These are phyloP conservation scores for Neofelis nebulosa DNA, from an alignment of 2,113 vertebrate species.

Conservation along the genomic window DNA sequence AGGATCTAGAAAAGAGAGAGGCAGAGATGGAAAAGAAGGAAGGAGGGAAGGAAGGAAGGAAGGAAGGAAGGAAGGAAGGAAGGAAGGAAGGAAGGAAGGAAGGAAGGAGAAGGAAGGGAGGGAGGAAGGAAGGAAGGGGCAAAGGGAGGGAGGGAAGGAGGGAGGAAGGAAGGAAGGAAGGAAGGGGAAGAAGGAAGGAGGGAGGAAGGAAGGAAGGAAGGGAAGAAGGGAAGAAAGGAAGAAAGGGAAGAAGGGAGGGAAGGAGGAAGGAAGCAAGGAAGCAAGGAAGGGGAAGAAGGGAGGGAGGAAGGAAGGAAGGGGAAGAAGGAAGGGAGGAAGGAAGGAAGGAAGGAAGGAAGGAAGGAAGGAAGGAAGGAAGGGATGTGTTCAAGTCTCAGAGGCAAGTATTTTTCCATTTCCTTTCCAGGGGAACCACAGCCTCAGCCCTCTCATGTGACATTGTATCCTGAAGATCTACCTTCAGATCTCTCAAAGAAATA, in stretches of 20 bases:
- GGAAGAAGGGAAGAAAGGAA: no score
- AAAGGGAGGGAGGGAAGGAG: no score
- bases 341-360: no score
- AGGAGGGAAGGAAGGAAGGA: background rate
- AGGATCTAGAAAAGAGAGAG: background rate
- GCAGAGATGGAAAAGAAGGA: background rate
- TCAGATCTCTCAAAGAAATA: background rate
- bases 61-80: rapidly evolving
- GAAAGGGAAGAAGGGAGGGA: rapidly evolving
- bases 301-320: rapidly evolving
- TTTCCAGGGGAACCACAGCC: background rate
- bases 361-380: rapidly evolving
- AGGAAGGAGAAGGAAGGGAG: rapidly evolving
- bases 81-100: no score
- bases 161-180: rapidly evolving
- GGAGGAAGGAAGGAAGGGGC: background rate
- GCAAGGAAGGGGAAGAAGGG: background rate
- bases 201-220: rapidly evolving
- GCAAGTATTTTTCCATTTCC: background rate
- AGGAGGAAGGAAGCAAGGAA: no score
- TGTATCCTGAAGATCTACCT: background rate
- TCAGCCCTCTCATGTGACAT: background rate
- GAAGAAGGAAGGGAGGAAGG: background rate
- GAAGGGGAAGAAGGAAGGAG: no score
- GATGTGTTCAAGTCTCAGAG: background rate